Base-by-base conservation (phyloP, 2,113 vertebrate genomes). In the Hippocampus guttulatus region DNA sequence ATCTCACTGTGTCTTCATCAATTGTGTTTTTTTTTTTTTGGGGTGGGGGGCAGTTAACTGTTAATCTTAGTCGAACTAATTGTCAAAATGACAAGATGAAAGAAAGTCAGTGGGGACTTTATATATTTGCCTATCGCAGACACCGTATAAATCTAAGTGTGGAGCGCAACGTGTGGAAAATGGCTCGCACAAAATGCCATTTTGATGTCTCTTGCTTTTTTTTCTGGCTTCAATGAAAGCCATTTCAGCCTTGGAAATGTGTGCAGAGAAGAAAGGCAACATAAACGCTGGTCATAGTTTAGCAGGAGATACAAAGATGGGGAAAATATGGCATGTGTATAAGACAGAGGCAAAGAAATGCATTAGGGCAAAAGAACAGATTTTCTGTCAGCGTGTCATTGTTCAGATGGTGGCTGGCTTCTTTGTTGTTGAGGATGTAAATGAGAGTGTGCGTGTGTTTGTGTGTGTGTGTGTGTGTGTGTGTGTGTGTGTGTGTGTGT, bases 341-440 rank as follows among this genome's bases (percentile, higher is more conserved):
- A 72, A 75, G 71, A 58, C 30, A 41, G 64, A 80, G 70, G 84
- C 73, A 72, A 85, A 87, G 80, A 79, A 82, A 90, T 91, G 89
- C 81, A 88, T 87, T 88, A 82, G 82, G 76, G 75, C 64, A 67
- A 86, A 88, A 83, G 80, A 77, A 81, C 88, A 83, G 92, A 93
- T 91, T 92, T 92, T 83, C 85, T 91, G 91, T 90, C 90, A 80
- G 81, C 21, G 27, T 70, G 68, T 75, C 79, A 81, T 86, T 91
- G 87, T 88, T 40, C 27, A 90, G 90, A 85, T 86, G 86, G 74
- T 76, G 87, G 81, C 80, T 72, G 12, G 43, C n/a, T 47, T 65
- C 12, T 75, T 71, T 64, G 82, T 79, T 78, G 74, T 72, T 70
- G 67, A 60, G 71, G 83, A 91, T 91, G 87, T 87, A 91, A 90